Evolutionary conservation across 2,888 invertebrate species (phyloP), one percentile per base, ranked within the genome.

Genomic region (Nasonia oneida): DNA sequence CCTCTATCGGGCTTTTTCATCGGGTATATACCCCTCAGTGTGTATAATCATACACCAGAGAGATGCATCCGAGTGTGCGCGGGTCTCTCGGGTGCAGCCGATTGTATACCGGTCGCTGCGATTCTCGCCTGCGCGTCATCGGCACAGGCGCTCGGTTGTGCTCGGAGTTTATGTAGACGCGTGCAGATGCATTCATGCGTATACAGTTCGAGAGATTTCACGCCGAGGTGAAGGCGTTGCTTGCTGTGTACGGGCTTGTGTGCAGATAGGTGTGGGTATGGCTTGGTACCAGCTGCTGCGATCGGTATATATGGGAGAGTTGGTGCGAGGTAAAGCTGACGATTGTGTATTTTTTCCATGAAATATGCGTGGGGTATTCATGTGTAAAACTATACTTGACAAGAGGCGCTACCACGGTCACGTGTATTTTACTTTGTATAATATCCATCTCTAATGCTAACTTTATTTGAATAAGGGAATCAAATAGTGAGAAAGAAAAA

Each of bases 171-270:
- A 67, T 29, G 73, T 71, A 71, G 14, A 73, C 23, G 39, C 73
- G 73, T n/a, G 47, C 50, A 47, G 23, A 74, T 50, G 74, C 23
- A 74, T 74, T 74, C 74, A 37, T 29, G 74, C 74, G 74, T 74
- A 8, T 74, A 8, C 10, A 67, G 67, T 29, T 33, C 67, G 67
- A 67, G 67, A 47, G 23, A 23, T 29, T 18, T 50, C 29, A 74
- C 50, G 47, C 47, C 29, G 23, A 23, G 33, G 12, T 15, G 67
- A 33, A 67, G 67, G 67, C 67, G 29, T 33, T 67, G 10, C 64
- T 23, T 23, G 57, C 15, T 18, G n/a, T n/a, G n/a, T n/a, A 57
- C 57, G n/a, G 12, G 33, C 57, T 6, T 8, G 6, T 61, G n/a
- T 8, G n/a, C 4, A 61, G 57, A 61, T 29, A 29, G 57, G n/a